Base-by-base conservation (phyloP, 2,888 invertebrate species). In the Ornithoptera alexandrae region DNA sequence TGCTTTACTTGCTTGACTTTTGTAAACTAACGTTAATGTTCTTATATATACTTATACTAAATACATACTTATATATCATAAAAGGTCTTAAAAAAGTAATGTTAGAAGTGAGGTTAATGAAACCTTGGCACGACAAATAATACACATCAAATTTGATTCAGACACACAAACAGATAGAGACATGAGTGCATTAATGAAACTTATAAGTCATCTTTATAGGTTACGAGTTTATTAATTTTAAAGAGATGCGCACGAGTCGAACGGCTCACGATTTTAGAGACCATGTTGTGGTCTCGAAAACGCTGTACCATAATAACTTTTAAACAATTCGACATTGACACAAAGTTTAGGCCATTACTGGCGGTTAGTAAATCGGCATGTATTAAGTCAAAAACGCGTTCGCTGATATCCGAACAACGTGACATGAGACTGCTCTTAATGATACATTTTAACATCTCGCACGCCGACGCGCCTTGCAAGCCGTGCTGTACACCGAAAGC, bases 361-460 rank as follows among this genome's bases (percentile, higher is more conserved):
- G 59, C 39, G 20, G 53, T 63, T 46, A 63, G 50, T 24, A 56
- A 67, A 60, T 61, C n/a, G 59, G 46, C 30, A 24, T 62, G 59
- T 67, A 62, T 70, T 70, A 60, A 62, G 59, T 56, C 59, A 39
- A 63, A 70, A 70, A 70, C 42, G 50, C 42, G 59, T 66, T 53
- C 68, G 59, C 53, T 59, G 22, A 42, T 60, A 42, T 42, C 63
- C 17, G 57, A 10, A 18, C n/a, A 58, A 24, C 66, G 70, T 67
- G 67, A 70, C 70, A 70, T 60, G 63, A 53, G 24, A 62, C 56
- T 50, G 63, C 67, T 67, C 56, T 67, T 70, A 70, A 70, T 70
- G 70, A 70, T 70, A 67, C 67, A 70, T 70, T 70, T 64, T 36
- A 60, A 59, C 42, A 39, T 57, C 60, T 70, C 60, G 53, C 60